phyloP scores from a whole-genome alignment of 2,113 vertebrate species.

The Himantopus leucocephalus region DNA sequence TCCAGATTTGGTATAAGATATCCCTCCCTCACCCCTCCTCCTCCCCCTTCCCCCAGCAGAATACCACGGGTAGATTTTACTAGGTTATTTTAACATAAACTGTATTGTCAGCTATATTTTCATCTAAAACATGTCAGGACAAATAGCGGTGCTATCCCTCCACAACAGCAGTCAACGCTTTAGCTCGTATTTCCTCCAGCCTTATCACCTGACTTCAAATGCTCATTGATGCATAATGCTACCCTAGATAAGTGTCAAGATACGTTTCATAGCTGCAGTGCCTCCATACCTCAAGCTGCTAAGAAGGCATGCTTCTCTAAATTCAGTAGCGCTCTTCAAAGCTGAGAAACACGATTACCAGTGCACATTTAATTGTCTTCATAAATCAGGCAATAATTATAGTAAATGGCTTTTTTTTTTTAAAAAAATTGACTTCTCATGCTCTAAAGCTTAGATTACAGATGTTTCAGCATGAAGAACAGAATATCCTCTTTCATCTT shows the following conservation, averaged over 20 bases:
- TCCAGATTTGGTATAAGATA: not conserved
- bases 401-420: not conserved
- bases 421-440: not conserved
- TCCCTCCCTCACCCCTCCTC: not conserved
- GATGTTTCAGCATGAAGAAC: not conserved
- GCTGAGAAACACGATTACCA: not conserved
- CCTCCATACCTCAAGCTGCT: not conserved
- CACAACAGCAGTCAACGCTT: not conserved
- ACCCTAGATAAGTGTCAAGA: conserved; percentile 4
- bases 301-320: not conserved
- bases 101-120: not conserved
- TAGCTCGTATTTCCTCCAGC: not conserved
- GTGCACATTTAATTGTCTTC: not conserved
- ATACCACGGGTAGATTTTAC: not conserved
- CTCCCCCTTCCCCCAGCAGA: not conserved
- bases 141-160: not conserved
- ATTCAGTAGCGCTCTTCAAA: not conserved
- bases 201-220: not conserved
- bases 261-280: not conserved
- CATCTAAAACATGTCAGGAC: not conserved
- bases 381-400: not conserved
- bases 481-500: not conserved
- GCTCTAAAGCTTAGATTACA: not conserved
- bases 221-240: not conserved
- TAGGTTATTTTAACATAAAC: not conserved